Conservation (phyloP, 2,797 vertebrate genomes). For the Erethizon dorsatum region DNA sequence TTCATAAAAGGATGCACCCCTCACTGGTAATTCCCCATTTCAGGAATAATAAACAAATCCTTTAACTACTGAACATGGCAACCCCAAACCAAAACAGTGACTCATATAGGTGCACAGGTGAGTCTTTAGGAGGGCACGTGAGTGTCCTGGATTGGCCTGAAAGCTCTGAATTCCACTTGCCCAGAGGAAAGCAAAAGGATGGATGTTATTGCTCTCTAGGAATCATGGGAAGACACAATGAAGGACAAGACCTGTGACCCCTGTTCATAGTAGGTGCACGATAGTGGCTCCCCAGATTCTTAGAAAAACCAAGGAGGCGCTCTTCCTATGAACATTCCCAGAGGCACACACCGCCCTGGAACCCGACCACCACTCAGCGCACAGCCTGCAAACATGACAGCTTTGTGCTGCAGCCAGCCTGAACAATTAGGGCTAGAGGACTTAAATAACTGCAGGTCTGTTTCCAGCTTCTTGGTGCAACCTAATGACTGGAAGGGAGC, state of each 20-base stretch:
- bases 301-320: neutral
- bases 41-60: neutral
- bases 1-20: neutral
- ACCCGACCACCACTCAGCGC: neutral
- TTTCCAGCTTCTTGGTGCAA: slow-evolving; percentile 80
- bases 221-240: neutral
- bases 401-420: slow-evolving; percentile 64
- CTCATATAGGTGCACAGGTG: neutral
- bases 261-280: neutral
- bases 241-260: neutral
- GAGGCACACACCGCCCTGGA: neutral
- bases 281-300: neutral
- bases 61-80: neutral
- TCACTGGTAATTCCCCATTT: neutral
- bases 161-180: neutral
- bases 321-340: neutral
- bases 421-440: slow-evolving; percentile 81
- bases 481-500: slow-evolving; percentile 84
- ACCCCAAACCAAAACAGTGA: neutral
- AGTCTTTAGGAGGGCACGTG: neutral
- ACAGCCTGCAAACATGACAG: slow-evolving; percentile 56
- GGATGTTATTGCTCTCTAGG: neutral
- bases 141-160: neutral
- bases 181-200: neutral
- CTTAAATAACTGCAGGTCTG: slow-evolving; percentile 80